These are phyloP conservation scores for Deroplatys truncata DNA, from an alignment of 2,888 invertebrate genomes.

Conservation along the genomic window DNA sequence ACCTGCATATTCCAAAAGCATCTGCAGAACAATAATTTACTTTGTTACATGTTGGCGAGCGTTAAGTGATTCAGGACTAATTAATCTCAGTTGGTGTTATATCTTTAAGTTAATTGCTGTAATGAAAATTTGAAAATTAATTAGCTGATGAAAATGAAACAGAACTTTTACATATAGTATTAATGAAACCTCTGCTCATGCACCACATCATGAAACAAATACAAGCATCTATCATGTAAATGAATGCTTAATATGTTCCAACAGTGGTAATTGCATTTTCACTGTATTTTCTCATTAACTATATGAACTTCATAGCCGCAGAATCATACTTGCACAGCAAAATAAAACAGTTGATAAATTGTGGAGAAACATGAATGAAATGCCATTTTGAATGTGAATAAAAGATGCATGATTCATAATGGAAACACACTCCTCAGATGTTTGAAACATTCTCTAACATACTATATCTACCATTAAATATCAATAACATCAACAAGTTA, in stretches of 20 bases:
- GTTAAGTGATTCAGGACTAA: neutral
- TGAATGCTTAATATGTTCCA: neutral
- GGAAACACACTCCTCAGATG: no score
- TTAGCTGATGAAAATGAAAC: neutral
- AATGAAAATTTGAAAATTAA: neutral
- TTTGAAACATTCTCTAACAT: no score
- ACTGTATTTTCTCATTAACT: neutral
- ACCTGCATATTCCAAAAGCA: no score
- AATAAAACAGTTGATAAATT: no score
- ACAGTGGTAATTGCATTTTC: neutral
- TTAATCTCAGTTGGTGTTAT: neutral
- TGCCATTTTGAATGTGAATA: no score
- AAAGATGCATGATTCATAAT: no score
- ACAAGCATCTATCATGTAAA: neutral
- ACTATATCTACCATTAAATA: no score
- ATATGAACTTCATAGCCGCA: neutral
- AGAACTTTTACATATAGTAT: neutral
- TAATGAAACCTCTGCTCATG: neutral
- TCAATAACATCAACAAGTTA: no score
- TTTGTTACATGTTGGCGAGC: neutral
- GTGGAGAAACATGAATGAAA: no score
- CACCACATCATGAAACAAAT: neutral
- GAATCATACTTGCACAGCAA: neutral
- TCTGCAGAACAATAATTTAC: no score
- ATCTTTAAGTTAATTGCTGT: neutral